Percentiles rank a stretch among this genome's conserved stretches.
Conservation (phyloP, 1,140 invertebrate species). For the Melipona quadrifasciata region DNA sequence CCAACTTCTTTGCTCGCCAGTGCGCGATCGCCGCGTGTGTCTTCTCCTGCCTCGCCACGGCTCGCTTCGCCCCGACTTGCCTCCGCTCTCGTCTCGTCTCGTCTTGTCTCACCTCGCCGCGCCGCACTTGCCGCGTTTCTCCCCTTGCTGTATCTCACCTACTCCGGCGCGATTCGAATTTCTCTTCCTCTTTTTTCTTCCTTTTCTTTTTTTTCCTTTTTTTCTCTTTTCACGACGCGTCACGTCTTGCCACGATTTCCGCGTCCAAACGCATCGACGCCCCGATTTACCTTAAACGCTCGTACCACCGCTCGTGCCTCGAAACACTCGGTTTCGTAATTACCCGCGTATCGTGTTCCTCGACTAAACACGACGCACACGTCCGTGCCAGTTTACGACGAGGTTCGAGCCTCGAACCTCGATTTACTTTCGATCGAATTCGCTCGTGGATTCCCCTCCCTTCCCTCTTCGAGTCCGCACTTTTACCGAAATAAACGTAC, state of each 20-base stretch:
- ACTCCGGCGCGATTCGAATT: background rate
- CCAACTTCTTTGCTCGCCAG: conserved; percentile 26
- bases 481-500: background rate
- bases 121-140: background rate
- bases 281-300: background rate
- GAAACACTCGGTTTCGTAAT: background rate
- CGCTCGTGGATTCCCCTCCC: background rate
- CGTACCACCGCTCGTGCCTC: background rate
- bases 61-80: background rate
- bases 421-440: background rate
- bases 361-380: background rate
- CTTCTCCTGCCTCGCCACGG: background rate
- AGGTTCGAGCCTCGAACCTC: background rate
- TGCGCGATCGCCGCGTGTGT: background rate
- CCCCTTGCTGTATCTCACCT: background rate
- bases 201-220: background rate
- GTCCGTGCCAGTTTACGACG: background rate
- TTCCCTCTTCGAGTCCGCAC: too few species aligned
- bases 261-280: background rate
- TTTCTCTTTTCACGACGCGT: background rate
- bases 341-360: background rate
- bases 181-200: background rate
- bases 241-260: background rate
- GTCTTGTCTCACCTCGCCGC: background rate
- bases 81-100: background rate